A percentile compares a stretch with the other conserved stretches of the same genome.
Conservation (phyloP, 2,797 vertebrate species). For the Gobionotothen gibberifrons region DNA sequence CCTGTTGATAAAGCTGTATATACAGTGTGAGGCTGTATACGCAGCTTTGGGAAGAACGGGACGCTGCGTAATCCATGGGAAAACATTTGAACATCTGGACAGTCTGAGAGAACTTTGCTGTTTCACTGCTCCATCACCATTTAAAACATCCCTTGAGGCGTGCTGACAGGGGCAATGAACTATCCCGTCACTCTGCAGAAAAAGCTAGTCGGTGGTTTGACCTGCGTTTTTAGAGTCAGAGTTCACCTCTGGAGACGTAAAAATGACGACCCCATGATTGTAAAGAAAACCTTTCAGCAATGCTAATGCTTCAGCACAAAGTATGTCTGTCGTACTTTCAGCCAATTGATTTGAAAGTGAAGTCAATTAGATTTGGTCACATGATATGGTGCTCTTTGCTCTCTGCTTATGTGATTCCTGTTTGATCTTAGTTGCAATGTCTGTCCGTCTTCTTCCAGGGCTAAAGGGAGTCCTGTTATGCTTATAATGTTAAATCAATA, state of each 20-base stretch:
- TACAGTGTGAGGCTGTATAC: conserved; percentile 41
- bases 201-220: conserved; percentile 32
- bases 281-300: background rate
- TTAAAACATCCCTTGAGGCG: conserved; percentile 65
- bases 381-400: background rate
- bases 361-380: conserved; percentile 37
- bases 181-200: conserved; percentile 35
- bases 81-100: conserved; percentile 73
- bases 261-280: conserved; percentile 21
- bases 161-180: conserved; percentile 52
- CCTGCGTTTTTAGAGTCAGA: conserved; percentile 36
- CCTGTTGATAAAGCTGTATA: conserved; percentile 62
- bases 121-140: conserved; percentile 50
- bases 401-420: conserved; percentile 1
- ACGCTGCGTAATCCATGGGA: conserved; percentile 53
- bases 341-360: conserved; percentile 26
- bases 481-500: conserved; percentile 1
- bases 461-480: background rate
- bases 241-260: conserved; percentile 29
- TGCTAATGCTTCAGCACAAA: conserved; percentile 5
- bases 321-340: background rate
- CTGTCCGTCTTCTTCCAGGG: background rate
- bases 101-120: conserved; percentile 30
- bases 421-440: conserved; percentile 19
- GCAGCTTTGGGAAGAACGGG: conserved; percentile 46